Conservation (phyloP, 2,888 invertebrate species). For the Operophtera brumata region DNA sequence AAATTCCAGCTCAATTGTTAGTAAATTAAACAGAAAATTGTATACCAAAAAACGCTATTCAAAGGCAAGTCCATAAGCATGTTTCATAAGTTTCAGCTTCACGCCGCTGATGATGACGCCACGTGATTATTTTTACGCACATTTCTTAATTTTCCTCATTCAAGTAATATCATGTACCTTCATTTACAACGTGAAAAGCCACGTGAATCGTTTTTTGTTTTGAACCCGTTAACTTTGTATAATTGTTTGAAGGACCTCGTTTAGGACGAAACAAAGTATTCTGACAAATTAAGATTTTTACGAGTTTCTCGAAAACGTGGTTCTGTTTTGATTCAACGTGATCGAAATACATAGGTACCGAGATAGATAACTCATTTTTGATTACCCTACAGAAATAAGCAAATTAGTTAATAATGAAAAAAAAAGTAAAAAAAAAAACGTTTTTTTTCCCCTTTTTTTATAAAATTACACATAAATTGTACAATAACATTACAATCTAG, state of each 20-base stretch:
- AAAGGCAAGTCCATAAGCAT: not conserved
- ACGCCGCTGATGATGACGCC: not conserved
- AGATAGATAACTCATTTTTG: too few relatives aligned
- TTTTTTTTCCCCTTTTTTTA: too few relatives aligned
- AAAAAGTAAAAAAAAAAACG: too few relatives aligned
- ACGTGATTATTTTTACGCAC: not conserved
- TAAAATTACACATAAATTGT: too few relatives aligned
- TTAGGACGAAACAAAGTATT: not conserved
- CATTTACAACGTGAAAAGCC: constrained; percentile 9
- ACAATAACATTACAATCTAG: too few relatives aligned
- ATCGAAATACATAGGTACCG: not conserved
- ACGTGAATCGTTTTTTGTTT: constrained; percentile 12
- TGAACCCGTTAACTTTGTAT: constrained; percentile 6
- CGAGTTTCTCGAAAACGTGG: constrained; percentile 2
- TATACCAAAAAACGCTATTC: too few relatives aligned
- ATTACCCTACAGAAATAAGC: too few relatives aligned
- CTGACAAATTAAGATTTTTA: not conserved
- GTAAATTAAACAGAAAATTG: too few relatives aligned
- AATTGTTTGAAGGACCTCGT: not conserved
- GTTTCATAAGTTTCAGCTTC: not conserved
- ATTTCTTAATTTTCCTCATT: constrained; percentile 4
- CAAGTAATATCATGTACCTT: not conserved
- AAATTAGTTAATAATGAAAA: too few relatives aligned
- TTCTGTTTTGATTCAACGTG: not conserved
- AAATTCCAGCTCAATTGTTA: too few relatives aligned